phyloP scores from a whole-genome alignment of 1,140 invertebrate species.

The Drosophila jambulina region DNA sequence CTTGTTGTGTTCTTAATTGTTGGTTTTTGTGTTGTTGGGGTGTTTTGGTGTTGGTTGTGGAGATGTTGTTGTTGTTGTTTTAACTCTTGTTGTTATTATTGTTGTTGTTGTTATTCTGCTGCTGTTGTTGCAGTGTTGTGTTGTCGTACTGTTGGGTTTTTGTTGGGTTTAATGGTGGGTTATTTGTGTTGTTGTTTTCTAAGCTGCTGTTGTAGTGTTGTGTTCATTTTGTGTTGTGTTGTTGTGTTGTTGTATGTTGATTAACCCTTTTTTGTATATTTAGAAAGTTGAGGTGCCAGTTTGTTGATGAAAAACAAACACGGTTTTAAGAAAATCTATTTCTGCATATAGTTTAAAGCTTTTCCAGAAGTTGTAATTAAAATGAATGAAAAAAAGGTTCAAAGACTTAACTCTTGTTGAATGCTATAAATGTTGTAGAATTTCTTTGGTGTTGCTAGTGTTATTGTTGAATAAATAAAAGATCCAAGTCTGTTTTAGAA shows the following conservation, averaged over 20 bases:
- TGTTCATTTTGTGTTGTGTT: background rate
- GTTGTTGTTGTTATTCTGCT: background rate
- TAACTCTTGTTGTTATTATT: background rate
- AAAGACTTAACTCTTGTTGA: background rate
- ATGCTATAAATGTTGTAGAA: background rate
- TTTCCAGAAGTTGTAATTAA: background rate
- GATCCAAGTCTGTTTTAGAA: background rate
- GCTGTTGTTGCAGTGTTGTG: background rate
- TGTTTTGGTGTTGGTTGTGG: background rate
- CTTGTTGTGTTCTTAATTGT: conserved; percentile 16
- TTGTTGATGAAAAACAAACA: background rate
- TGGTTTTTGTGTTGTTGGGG: conserved; percentile 1
- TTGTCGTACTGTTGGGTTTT: background rate
- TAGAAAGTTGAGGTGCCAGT: background rate
- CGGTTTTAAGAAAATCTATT: background rate
- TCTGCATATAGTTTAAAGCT: background rate
- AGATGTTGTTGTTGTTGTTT: background rate
- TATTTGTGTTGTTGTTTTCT: background rate
- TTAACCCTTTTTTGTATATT: background rate
- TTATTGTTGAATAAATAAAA: background rate
- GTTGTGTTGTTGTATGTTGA: background rate
- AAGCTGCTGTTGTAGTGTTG: background rate
- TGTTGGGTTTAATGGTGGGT: background rate
- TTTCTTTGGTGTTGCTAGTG: background rate
- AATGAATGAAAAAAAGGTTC: no score